Evolutionary conservation across 2,113 vertebrate species (phyloP).

Genomic region (Megatriorchis doriae): DNA sequence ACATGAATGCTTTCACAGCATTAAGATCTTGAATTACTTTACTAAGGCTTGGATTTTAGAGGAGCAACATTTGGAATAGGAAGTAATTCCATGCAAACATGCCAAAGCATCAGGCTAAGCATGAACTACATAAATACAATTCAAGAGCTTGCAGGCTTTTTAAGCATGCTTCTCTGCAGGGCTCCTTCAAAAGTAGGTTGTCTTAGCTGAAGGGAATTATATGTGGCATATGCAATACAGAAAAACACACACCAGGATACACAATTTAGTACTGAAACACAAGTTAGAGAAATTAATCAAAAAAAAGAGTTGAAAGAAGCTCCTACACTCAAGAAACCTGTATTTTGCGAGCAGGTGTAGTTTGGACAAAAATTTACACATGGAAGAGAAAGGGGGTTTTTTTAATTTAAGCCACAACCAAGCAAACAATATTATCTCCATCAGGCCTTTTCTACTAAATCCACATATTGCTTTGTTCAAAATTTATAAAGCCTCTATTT

Average conservation of each 20-base stretch:
- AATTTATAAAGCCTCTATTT: background rate
- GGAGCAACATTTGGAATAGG: background rate
- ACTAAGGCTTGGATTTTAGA: background rate
- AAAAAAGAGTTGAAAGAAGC: background rate
- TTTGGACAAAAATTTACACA: background rate
- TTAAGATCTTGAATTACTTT: background rate
- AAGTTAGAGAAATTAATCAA: background rate
- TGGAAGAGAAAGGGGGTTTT: background rate
- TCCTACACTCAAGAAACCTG: background rate
- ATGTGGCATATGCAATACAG: background rate
- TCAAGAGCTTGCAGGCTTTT: background rate
- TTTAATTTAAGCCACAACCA: background rate
- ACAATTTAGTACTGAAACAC: background rate
- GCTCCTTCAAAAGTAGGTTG: background rate
- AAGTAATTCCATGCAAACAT: background rate
- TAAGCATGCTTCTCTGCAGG: background rate
- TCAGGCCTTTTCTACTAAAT: background rate
- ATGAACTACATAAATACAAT: background rate
- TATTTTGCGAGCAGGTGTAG: background rate
- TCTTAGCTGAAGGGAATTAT: background rate
- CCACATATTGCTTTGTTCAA: background rate
- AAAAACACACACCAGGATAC: background rate
- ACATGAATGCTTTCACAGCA: background rate
- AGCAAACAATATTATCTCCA: background rate
- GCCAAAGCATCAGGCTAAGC: background rate